Conservation (phyloP, 53 echinoderm and acorn worm genomes). For the Echinarachnius parma region DNA sequence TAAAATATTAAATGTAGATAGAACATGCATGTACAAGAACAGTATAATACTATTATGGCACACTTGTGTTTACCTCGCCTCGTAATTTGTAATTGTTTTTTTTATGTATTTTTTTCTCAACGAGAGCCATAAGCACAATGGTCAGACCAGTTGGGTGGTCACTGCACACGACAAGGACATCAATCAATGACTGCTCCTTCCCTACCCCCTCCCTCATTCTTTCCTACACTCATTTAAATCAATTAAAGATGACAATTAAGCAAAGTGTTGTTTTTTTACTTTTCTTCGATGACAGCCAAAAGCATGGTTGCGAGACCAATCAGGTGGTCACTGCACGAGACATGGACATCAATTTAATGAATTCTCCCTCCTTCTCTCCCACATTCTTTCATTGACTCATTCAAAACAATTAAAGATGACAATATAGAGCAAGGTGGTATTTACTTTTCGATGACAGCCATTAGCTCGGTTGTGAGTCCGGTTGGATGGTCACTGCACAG, state of each 20-base stretch:
- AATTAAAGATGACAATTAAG: too few species aligned
- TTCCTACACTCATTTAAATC: neutral
- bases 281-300: constrained; percentile 72
- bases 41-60: too few species aligned
- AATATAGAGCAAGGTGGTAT: too few species aligned
- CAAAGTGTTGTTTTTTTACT: too few species aligned
- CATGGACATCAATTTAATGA: constrained; percentile 64
- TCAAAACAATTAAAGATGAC: neutral
- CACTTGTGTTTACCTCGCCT: too few species aligned
- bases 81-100: too few species aligned
- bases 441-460: constrained; percentile 87
- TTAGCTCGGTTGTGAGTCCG: constrained; percentile 62
- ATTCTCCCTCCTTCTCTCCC: neutral
- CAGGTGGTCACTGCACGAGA: constrained; percentile 68
- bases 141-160: constrained; percentile 74
- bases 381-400: neutral
- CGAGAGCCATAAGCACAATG: constrained; percentile 76
- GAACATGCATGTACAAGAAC: too few species aligned
- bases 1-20: too few species aligned
- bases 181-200: too few species aligned
- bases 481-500: constrained; percentile 80
- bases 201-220: neutral
- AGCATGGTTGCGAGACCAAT: constrained; percentile 61
- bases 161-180: constrained; percentile 60
- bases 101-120: constrained; percentile 83